Base-by-base conservation (phyloP, 2,797 vertebrate species). In the Anas georgica region DNA sequence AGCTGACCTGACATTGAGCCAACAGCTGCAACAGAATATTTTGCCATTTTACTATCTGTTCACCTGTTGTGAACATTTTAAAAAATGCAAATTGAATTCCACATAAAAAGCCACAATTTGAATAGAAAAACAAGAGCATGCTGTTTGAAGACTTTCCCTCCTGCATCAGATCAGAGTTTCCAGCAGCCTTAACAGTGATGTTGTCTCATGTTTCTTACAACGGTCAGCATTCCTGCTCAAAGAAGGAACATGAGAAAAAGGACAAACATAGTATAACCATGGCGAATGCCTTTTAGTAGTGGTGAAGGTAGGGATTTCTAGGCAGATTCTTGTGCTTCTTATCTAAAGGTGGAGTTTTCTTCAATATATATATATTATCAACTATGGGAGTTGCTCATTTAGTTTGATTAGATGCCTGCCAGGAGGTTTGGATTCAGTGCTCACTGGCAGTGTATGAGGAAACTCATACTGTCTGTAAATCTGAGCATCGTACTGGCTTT, bases 1-100 rank as follows among this genome's bases (percentile, higher is more conserved):
- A 80, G 54, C 56, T 87, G 89, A 58, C 64, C 60, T 83, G 84
- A 72, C 39, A 75, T 7, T 0, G 6, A 85, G 86, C 60, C 88
- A 79, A 43, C 39, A 68, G 31, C 45, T 58, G 14, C 23, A 46
- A 28, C 0, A 1, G 55, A 85, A 31, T 76, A 70, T 76, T 89
- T 87, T 80, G 39, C 74, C 52, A 28, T 15, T 69, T 18, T n/a
- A 18, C 77, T 67, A 82, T 54, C n/a, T 84, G 13, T 67, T 91
- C 33, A 76, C 35, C 64, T 23, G 5, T 68, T 95, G 41, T 78
- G 58, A 90, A 54, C 18, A 6, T 64, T 87, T 92, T 90, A 75
- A 86, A 78, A 91, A 50, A 77, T 60, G 37, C 23, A 55, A 78
- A 10, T 45, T 64, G 23, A 87, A 41, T 70, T 22, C n/a, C 28